These are phyloP conservation scores for Drosophila prostipennis DNA, from an alignment of 2,888 invertebrate species.

Conservation along the genomic window DNA sequence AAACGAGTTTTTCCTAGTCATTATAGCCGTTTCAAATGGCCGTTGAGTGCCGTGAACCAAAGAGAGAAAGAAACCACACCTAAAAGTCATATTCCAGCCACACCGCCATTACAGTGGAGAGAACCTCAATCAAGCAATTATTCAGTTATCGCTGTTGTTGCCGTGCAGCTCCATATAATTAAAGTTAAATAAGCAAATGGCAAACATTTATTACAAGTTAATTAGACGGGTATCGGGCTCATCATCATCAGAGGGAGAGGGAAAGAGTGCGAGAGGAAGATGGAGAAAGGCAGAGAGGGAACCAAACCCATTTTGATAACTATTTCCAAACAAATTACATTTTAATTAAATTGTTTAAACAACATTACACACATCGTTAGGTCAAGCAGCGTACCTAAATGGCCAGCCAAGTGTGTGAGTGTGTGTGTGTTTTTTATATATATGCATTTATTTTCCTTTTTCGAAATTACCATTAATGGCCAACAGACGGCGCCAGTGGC, in stretches of 20 bases:
- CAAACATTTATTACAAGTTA: conserved; percentile 79
- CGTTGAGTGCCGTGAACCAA: conserved; percentile 5
- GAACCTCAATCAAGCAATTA: conserved; percentile 55
- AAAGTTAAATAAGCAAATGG: conserved; percentile 78
- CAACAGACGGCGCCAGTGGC: conserved; percentile 71
- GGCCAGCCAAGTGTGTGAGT: conserved; percentile 48
- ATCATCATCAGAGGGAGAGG: conserved; percentile 51
- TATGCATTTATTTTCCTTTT: background rate
- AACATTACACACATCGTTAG: conserved; percentile 82
- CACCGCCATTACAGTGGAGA: conserved; percentile 15
- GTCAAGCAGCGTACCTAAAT: conserved; percentile 80
- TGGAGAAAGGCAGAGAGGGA: conserved; percentile 12
- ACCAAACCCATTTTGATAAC: conserved; percentile 75
- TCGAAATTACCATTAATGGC: conserved; percentile 72
- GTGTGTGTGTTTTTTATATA: conserved; percentile 10
- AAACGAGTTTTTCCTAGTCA: conserved; percentile 8
- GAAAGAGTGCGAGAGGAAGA: conserved; percentile 5
- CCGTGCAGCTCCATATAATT: conserved; percentile 59
- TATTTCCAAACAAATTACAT: conserved; percentile 82
- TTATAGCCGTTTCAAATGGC: conserved; percentile 20
- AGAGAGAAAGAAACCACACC: conserved; percentile 27
- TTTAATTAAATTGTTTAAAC: conserved; percentile 83
- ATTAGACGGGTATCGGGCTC: conserved; percentile 74
- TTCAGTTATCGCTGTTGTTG: conserved; percentile 46
- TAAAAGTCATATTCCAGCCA: conserved; percentile 9